Evolutionary conservation across 2,113 vertebrate genomes (phyloP).

Genomic region (Hypomesus transpacificus): DNA sequence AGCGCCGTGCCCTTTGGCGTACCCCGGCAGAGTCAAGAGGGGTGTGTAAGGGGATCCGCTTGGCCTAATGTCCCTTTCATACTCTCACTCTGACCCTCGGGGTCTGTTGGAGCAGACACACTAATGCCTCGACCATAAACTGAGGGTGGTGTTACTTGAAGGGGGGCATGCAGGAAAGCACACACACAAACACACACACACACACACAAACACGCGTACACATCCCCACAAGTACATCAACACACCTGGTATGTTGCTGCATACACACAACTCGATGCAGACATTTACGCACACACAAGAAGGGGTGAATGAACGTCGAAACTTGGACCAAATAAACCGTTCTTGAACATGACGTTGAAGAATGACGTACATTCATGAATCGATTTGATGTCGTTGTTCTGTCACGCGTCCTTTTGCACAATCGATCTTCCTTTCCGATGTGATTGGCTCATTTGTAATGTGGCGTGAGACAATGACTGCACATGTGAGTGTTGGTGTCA

Average conservation of each 20-base stretch:
- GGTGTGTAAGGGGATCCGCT: conserved; percentile 66
- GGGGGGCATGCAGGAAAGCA: neutral
- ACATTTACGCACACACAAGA: neutral
- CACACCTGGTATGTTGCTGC: neutral
- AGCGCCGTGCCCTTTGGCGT: conserved; percentile 45
- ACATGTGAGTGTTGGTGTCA: neutral
- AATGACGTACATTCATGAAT: too few relatives aligned
- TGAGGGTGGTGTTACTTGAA: conserved; percentile 22
- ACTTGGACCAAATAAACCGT: too few relatives aligned
- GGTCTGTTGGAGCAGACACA: conserved; percentile 37
- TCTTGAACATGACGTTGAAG: too few relatives aligned
- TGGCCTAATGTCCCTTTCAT: conserved; percentile 55
- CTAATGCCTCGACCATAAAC: conserved; percentile 43
- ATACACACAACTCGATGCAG: neutral
- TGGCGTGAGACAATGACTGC: too few relatives aligned
- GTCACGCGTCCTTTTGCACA: too few relatives aligned
- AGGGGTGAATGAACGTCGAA: too few relatives aligned
- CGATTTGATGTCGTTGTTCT: too few relatives aligned
- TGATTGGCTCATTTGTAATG: too few relatives aligned
- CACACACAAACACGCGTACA: neutral
- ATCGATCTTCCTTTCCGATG: too few relatives aligned
- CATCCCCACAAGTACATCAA: neutral
- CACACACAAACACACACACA: neutral
- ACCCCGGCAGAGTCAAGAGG: conserved; percentile 39
- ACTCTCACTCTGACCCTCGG: conserved; percentile 51